These are phyloP conservation scores for Drosophila tanythrix DNA, from an alignment of 2,888 invertebrate species.

Conservation along the genomic window DNA sequence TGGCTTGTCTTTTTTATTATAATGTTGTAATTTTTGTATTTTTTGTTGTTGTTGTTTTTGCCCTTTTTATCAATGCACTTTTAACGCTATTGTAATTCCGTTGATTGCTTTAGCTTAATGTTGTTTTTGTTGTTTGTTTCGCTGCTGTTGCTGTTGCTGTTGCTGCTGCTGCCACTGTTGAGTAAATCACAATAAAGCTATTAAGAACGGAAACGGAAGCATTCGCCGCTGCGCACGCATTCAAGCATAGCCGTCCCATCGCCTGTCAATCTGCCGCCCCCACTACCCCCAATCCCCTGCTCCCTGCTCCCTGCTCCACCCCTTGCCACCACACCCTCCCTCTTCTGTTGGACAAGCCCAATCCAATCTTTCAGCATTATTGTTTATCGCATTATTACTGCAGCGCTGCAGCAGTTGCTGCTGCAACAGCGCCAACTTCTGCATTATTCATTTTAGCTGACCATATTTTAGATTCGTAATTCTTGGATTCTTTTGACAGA, in stretches of 20 bases:
- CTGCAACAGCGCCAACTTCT: conserved; percentile 25
- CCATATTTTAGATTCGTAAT: conserved; percentile 46
- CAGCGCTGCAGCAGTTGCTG: conserved; percentile 15
- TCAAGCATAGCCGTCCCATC: conserved; percentile 76
- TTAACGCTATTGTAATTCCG: conserved; percentile 80
- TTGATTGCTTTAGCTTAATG: conserved; percentile 68
- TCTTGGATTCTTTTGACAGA: conserved; percentile 6
- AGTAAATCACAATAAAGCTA: conserved; percentile 82
- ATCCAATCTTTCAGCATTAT: conserved; percentile 25
- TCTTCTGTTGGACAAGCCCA: background rate
- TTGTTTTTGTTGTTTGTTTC: conserved; percentile 27
- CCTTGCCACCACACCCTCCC: background rate
- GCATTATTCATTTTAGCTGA: conserved; percentile 56
- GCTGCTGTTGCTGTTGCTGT: conserved; percentile 18
- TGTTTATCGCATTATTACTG: conserved; percentile 57
- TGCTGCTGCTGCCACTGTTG: conserved; percentile 58
- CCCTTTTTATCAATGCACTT: conserved; percentile 68
- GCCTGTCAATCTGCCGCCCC: conserved; percentile 56
- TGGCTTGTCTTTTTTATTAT: conserved; percentile 45
- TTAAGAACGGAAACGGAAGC: conserved; percentile 83
- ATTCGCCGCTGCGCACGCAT: conserved; percentile 82
- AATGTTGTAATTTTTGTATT: conserved; percentile 6
- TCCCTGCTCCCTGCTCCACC: too few species aligned
- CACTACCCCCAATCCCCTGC: background rate
- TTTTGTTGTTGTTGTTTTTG: conserved; percentile 28